A percentile compares a stretch with the other conserved stretches of the same genome.
Conservation (phyloP, 2,113 vertebrate genomes). For the Theristicus caerulescens region DNA sequence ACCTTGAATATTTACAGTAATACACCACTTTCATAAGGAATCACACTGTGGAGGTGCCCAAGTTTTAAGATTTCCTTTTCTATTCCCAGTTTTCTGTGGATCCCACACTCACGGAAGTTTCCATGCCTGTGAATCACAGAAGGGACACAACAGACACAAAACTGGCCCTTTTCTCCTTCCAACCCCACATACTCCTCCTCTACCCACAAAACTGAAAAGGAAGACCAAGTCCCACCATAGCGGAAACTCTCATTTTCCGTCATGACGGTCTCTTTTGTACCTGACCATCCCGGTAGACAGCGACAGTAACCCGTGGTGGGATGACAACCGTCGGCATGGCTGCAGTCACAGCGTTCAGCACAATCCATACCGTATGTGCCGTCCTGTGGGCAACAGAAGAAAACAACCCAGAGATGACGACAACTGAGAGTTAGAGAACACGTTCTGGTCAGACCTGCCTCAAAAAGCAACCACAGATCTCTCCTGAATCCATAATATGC, state of each 20-base stretch:
- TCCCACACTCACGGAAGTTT: not conserved
- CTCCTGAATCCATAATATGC: not conserved
- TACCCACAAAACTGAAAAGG: not conserved
- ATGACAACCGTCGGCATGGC: constrained; percentile 94
- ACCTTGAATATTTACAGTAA: not conserved
- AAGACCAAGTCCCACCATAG: not conserved
- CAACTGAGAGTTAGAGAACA: not conserved
- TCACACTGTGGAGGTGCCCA: not conserved
- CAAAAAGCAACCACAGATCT: not conserved
- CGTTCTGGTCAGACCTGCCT: not conserved
- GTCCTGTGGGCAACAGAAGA: constrained; percentile 74
- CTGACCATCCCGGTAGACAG: constrained; percentile 95
- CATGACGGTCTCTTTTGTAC: constrained; percentile 59
- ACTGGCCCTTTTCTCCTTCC: not conserved
- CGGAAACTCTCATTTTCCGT: not conserved
- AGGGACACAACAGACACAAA: not conserved
- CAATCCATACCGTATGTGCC: constrained; percentile 92
- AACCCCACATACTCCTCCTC: not conserved
- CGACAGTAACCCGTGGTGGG: constrained; percentile 90
- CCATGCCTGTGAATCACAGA: not conserved
- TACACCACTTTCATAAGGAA: not conserved
- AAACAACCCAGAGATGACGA: not conserved
- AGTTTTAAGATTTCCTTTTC: not conserved
- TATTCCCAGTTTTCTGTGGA: not conserved
- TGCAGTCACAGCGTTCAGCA: constrained; percentile 92